A percentile compares a stretch with the other conserved stretches of the same genome.
Conservation (phyloP, 2,113 vertebrate genomes). For the Anas platyrhynchos region DNA sequence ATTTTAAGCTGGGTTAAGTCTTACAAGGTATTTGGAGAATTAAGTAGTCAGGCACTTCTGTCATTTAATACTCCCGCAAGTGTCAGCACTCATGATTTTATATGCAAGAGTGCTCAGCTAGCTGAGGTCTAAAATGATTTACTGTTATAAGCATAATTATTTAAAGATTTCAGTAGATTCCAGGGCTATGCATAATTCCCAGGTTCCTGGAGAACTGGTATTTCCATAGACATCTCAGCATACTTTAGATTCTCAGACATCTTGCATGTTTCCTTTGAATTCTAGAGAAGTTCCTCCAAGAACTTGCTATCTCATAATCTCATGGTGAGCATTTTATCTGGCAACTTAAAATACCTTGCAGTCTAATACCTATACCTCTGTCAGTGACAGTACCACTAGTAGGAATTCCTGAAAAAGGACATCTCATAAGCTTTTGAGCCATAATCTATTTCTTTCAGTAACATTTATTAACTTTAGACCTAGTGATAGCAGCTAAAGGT, state of each 20-base stretch:
- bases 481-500: not conserved
- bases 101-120: not conserved
- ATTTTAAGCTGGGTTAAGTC: not conserved
- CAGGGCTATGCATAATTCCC: not conserved
- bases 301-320: not conserved
- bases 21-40: not conserved
- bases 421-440: not conserved
- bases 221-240: not conserved
- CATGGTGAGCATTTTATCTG: not conserved
- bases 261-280: not conserved
- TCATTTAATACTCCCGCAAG: not conserved
- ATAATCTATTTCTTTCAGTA: not conserved
- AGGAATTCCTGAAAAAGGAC: not conserved
- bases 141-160: not conserved
- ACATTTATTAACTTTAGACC: not conserved
- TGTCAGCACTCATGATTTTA: not conserved
- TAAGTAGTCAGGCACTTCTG: not conserved
- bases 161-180: not conserved
- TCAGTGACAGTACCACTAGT: not conserved
- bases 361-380: not conserved
- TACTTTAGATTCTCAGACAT: not conserved
- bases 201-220: not conserved
- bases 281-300: not conserved
- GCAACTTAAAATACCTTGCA: not conserved
- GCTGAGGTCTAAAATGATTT: not conserved